Evolutionary conservation across 2,888 invertebrate genomes (phyloP), one percentile per base, ranked within the genome.

Genomic region (Hirtodrosophila duncani): DNA sequence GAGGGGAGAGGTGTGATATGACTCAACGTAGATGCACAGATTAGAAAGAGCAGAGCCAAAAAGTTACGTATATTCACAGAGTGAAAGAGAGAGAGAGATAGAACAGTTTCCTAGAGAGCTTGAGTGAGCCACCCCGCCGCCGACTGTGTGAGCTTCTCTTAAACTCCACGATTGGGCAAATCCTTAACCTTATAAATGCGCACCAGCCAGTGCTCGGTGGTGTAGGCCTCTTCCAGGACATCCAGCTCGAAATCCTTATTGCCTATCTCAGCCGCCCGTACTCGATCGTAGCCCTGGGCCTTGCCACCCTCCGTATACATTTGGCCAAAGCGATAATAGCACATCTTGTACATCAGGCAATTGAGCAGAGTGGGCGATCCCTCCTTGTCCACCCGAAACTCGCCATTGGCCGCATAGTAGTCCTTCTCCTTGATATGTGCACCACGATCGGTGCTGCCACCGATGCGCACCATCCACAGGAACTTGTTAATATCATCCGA

Each of bases 401-500:
- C 99, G 1, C 99, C 99, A 64, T 92, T 91, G 0, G 96, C 91
- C 37, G 98, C 97, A 89, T 98, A 99, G 88, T 98, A 99, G 88
- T 99, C 97, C 82, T 92, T 92, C 88, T 99, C 99, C 82, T 96
- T 95, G 80, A 99, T 99, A 86, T 98, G 97, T 23, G 93, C 92
- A 37, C 98, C 98, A 77, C 94, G 91, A 61, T 97, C 96, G 3
- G 98, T 98, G 84, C 97, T 96, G 65, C 98, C 98, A 68, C 98
- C 98, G 85, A 97, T 96, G 33, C 85, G 96, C 88, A 99, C 99
- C 99, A 99, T 99, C 99, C 99, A 99, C 62, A 99, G 90, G 88
- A 99, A 99, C 89, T 99, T 99, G 88, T 99, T 99, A 60, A 99
- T 98, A 86, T 99, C 99, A 88, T 99, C 99, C 0, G 98, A 98